Evolutionary conservation across 2,113 vertebrate genomes (phyloP).

Genomic region (Coptodon rendalli): DNA sequence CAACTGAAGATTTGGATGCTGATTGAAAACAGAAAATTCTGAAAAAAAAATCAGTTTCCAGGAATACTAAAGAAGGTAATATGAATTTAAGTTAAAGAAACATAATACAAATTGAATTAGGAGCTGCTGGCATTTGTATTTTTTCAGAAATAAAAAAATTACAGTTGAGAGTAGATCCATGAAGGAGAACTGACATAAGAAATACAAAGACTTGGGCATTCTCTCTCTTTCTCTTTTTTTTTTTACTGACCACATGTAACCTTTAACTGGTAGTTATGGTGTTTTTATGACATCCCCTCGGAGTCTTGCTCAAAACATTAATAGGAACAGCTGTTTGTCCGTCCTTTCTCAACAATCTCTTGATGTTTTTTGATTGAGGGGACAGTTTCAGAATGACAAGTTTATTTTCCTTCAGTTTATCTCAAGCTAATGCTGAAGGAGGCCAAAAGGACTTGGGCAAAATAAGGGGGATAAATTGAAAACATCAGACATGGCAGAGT

Average conservation of each 20-base stretch:
- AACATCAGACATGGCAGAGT: constrained; percentile 27
- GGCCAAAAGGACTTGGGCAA: background rate
- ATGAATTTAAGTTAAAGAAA: background rate
- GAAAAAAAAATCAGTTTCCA: background rate
- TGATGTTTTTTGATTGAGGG: constrained; percentile 1
- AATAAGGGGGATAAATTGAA: constrained; percentile 14
- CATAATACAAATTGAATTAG: background rate
- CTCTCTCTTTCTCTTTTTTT: background rate
- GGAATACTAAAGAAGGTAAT: background rate
- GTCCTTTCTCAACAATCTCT: background rate
- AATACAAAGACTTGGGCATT: background rate
- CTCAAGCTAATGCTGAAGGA: background rate
- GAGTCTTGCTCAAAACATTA: background rate
- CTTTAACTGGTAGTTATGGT: background rate
- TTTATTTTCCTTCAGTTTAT: constrained; percentile 24
- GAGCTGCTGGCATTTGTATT: background rate
- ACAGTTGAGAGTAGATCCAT: background rate
- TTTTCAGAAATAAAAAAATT: background rate
- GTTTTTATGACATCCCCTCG: constrained; percentile 31
- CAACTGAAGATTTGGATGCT: background rate
- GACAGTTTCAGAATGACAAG: constrained; percentile 30
- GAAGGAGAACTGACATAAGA: background rate
- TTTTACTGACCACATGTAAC: background rate
- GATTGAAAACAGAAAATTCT: background rate
- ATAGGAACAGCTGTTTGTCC: background rate